Base-by-base conservation (phyloP, 2,113 vertebrate genomes). In the Menura novaehollandiae region DNA sequence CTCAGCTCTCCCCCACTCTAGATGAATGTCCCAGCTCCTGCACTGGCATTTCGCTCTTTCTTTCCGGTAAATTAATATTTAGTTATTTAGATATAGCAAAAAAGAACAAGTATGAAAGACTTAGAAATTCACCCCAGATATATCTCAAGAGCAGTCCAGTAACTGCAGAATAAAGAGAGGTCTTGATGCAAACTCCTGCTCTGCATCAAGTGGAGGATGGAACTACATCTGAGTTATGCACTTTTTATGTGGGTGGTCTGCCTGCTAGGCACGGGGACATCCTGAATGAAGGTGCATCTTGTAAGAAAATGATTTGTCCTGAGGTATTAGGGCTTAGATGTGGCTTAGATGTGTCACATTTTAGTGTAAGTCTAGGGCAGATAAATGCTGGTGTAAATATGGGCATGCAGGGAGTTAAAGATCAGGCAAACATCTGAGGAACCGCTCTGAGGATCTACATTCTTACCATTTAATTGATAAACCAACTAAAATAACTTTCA, bases 221-320 rank as follows among this genome's bases (percentile, higher is more conserved):
- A 90, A 74, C 21, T n/a, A 58, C 33, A 47, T 35, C 35, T 52
- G 44, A 81, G 73, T 64, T 21, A 67, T 7, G 16, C 13, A 83
- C 8, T 52, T 83, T 55, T 60, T 35, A 13, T 7, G 2, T 37
- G 20, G 17, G 14, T 73, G 28, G 30, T 80, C 53, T 76, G 32
- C 23, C 15, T 68, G 23, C 10, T 53, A 49, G 1, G 2, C n/a
- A 64, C 1, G 1, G 10, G 17, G 33, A 37, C 1, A 7, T 81
- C 68, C 78, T 81, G 7, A 69, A 24, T 15, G 71, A 58, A 21
- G 22, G 9, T 35, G 16, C 1, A 1, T 16, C n/a, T 46, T 55
- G 5, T 39, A 73, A 67, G 32, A 72, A 68, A 56, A 72, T 10
- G 51, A 10, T 69, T 51, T 66, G 7, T 47, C 21, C 32, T 39